Percentiles rank a stretch among this genome's conserved stretches.
phyloP scores from a whole-genome alignment of 2,888 invertebrate genomes.

The Argyresthia albistria region DNA sequence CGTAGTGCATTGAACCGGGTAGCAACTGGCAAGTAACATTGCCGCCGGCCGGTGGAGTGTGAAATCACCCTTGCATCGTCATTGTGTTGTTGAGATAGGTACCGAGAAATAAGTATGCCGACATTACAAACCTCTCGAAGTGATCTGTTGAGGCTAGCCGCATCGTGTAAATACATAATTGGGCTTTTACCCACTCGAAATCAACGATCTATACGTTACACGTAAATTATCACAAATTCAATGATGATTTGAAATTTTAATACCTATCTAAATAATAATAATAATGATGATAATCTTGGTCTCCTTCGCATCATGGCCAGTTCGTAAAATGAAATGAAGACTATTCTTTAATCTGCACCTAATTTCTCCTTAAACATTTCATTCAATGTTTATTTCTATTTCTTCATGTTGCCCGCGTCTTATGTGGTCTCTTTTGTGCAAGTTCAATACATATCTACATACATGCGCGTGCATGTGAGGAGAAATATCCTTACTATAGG shows the following conservation, averaged over 20 bases:
- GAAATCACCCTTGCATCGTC: constrained; percentile 47
- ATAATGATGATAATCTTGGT: too few relatives aligned
- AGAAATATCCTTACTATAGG: neutral
- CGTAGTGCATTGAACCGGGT: constrained; percentile 34
- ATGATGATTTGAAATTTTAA: too few relatives aligned
- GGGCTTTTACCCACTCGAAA: constrained; percentile 30
- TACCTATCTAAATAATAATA: too few relatives aligned
- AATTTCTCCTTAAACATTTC: too few relatives aligned
- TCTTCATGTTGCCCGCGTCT: too few relatives aligned
- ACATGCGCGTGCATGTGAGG: neutral
- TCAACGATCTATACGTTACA: neutral
- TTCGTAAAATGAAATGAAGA: too few relatives aligned
- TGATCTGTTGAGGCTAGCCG: constrained; percentile 1
- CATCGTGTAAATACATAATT: constrained; percentile 18
- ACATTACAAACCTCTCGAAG: constrained; percentile 14
- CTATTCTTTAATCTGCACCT: too few relatives aligned
- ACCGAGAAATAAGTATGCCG: constrained; percentile 50
- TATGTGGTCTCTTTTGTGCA: too few relatives aligned
- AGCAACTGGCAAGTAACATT: constrained; percentile 8
- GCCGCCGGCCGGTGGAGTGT: constrained; percentile 44
- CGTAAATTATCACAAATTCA: neutral
- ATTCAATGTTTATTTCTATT: too few relatives aligned
- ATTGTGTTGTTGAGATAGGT: constrained; percentile 19
- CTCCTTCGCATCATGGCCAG: too few relatives aligned
- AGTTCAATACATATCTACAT: neutral